Conservation (phyloP, 2,113 vertebrate genomes). For the Pygathrix nemaeus region DNA sequence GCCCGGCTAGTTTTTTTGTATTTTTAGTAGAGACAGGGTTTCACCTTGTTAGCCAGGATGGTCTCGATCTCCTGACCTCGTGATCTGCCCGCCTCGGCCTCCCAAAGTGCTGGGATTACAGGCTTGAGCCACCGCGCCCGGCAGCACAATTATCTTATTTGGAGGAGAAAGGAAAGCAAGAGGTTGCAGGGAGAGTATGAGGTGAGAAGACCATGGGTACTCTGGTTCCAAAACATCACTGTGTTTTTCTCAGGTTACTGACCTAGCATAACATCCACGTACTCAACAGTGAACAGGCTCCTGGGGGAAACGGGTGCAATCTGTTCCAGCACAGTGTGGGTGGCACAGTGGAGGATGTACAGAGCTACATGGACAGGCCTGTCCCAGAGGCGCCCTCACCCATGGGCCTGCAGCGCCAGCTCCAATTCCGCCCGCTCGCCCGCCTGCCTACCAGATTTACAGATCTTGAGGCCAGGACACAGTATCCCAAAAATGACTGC, state of each 20-base stretch:
- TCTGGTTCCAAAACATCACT: background rate
- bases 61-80: too few relatives aligned
- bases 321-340: background rate
- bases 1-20: too few relatives aligned
- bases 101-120: too few relatives aligned
- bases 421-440: background rate
- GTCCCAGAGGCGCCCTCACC: background rate
- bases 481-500: background rate
- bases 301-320: too few relatives aligned
- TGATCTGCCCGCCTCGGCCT: too few relatives aligned
- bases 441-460: background rate
- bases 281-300: background rate
- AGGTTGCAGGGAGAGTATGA: background rate
- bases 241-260: background rate
- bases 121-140: too few relatives aligned
- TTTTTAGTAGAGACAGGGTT: too few relatives aligned
- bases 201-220: background rate
- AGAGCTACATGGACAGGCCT: background rate
- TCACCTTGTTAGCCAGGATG: too few relatives aligned
- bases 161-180: background rate
- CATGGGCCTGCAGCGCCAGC: background rate
- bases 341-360: rapidly evolving
- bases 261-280: background rate
- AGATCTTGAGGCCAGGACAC: background rate
- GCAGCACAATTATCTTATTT: background rate